Conservation (phyloP, 2,888 invertebrate species). For the Drosophila longiperda region DNA sequence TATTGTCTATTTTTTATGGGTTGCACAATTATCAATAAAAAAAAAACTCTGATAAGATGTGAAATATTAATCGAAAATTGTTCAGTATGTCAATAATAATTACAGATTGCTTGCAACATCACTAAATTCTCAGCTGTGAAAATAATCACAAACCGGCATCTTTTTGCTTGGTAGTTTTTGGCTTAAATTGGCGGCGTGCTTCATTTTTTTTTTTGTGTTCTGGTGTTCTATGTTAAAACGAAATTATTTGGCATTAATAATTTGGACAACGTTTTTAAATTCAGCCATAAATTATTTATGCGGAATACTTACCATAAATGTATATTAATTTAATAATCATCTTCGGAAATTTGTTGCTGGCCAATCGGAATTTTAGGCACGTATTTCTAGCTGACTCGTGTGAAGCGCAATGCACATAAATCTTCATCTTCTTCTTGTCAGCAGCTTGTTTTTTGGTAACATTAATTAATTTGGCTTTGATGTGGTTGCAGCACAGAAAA, state of each 20-base stretch:
- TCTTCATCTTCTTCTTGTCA: constrained; percentile 64
- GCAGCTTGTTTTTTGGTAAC: constrained; percentile 50
- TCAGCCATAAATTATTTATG: constrained; percentile 72
- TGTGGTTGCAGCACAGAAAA: constrained; percentile 42
- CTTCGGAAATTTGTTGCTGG: constrained; percentile 24
- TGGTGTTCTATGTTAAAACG: constrained; percentile 51
- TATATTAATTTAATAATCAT: constrained; percentile 54
- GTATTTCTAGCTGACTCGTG: constrained; percentile 26
- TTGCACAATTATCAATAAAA: constrained; percentile 39
- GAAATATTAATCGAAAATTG: constrained; percentile 29
- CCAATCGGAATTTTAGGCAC: constrained; percentile 32
- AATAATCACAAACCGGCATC: constrained; percentile 27
- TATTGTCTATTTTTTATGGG: constrained; percentile 20
- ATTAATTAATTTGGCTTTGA: constrained; percentile 66
- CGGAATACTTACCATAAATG: constrained; percentile 27
- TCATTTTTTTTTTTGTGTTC: constrained; percentile 49
- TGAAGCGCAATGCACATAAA: constrained; percentile 55
- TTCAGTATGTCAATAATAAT: constrained; percentile 43
- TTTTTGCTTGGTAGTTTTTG: constrained; percentile 35
- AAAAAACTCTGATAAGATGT: constrained; percentile 27
- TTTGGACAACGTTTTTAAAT: constrained; percentile 43
- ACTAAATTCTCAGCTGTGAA: constrained; percentile 72
- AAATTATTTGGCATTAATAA: constrained; percentile 71
- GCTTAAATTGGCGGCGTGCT: constrained; percentile 20
- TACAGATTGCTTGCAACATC: constrained; percentile 50